Base-by-base conservation (phyloP, 1,140 invertebrate genomes). In the Sycophila sp. region DNA sequence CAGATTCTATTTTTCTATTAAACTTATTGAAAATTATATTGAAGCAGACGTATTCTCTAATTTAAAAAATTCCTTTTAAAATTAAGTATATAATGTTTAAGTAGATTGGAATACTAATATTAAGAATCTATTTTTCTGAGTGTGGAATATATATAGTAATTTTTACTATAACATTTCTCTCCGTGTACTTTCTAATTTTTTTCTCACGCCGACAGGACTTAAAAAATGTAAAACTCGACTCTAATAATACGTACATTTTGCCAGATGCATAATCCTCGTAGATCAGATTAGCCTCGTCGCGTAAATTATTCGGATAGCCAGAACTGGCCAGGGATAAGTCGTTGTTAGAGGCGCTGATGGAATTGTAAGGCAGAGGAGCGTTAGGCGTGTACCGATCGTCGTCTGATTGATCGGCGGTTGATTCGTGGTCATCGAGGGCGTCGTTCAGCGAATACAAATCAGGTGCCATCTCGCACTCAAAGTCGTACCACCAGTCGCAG, bases 401-500 rank as follows among this genome's bases (percentile, higher is more conserved):
- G 66, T 5, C 17, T 10, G 34, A 11, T 1, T 2, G 5, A 24
- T 32, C 30, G 24, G 10, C 1, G 19, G 15, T 17, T 63, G 53
- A 28, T 13, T 17, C 55, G 34, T 66, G 75, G 72, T 75, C 69
- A 8, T 53, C 75, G 22, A 79, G 58, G 6, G 69, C 78, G 22
- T 81, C 83, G 70, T 88, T 87, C 6, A 87, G 73, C 0, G 79
- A 81, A 75, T 88, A 89, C 53, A 85, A 83, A 34, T 83, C 79
- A 38, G 77, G 67, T 2, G 87, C 83, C 19, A 83, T 74, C 10
- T 78, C 78, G 73, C 88, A 89, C 38, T 85, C 84, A 32, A 88
- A 87, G 56, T 88, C 87, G 78, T 87, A 88, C 87, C 88, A 89
- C 88, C 88, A 89, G 77, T 89, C 88, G 72, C 88, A 89, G 0